Base-by-base conservation (phyloP, 2,113 vertebrate species). In the Callocephalon fimbriatum region DNA sequence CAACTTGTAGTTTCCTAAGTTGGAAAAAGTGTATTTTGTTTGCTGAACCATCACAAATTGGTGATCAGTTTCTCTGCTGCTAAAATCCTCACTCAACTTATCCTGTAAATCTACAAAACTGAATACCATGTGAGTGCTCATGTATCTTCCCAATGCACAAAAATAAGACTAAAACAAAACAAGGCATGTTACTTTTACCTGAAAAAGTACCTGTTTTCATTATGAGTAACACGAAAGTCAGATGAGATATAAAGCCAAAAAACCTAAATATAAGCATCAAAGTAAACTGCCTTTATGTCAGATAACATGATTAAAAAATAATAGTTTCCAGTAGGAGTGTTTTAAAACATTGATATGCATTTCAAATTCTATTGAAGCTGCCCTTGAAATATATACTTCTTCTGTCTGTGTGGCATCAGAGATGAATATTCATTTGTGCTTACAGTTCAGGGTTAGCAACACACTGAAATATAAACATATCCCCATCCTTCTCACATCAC, bases 221-320 rank as follows among this genome's bases (percentile, higher is more conserved):
- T 13, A 62, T 1, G 44, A 80, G 83, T 25, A 47, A 11, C 6
- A 38, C 32, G 70, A 40, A 80, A 88, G 42, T 80, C 63, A 83
- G 21, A 71, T 11, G 44, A 67, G 25, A 53, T 38, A 92, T 10
- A 48, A 95, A 95, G 31, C 10, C 76, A 71, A 73, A 91, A 88
- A n/a, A 87, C 29, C 18, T 51, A 51, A 90, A 89, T 44, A 27
- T 20, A 38, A 84, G 40, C 37, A 88, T 85, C n/a, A 95, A 92
- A 93, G 94, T 80, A 78, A 63, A 77, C 38, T 56, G 40, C 22
- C 37, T 91, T 58, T 32, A 25, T 75, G 32, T 82, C 90, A 93
- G 84, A 74, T 18, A 61, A 67, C 27, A 70, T 15, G 23, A 96
- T 38, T 94, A 58, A 91, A 92, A 85, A 12, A 38, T 81, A 84